A percentile compares a stretch with the other conserved stretches of the same genome.
These are phyloP conservation scores for Irena cyanogastra DNA, from an alignment of 2,113 vertebrate genomes.

Conservation along the genomic window DNA sequence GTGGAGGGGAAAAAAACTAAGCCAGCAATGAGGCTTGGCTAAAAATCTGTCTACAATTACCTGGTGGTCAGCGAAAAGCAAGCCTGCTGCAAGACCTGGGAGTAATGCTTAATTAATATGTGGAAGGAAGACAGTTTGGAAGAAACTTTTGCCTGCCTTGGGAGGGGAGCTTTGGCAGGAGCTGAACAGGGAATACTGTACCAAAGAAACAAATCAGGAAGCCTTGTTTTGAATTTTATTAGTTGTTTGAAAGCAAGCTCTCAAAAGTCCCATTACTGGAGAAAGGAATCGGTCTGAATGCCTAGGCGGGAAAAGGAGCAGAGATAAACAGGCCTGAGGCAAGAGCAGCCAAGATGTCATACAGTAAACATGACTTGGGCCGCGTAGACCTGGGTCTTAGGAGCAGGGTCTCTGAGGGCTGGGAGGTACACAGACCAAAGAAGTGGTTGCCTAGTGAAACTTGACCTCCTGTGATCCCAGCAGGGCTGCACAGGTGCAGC, in stretches of 20 bases:
- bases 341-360: background rate
- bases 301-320: background rate
- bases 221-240: conserved; percentile 24
- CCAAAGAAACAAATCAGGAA: background rate
- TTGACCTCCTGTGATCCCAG: background rate
- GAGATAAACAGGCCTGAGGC: background rate
- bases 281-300: background rate
- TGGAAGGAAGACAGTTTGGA: background rate
- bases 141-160: background rate
- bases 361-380: background rate
- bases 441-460: background rate
- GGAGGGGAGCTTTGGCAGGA: background rate
- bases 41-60: background rate
- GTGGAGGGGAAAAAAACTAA: background rate
- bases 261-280: background rate
- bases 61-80: background rate
- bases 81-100: background rate
- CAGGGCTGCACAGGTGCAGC: background rate
- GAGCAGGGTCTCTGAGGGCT: background rate
- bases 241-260: conserved; percentile 7
- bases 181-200: background rate
- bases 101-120: background rate
- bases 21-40: background rate
- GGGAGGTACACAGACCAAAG: rapidly evolving
- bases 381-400: background rate